These are phyloP conservation scores for Merops nubicus DNA, from an alignment of 2,113 vertebrate species.

Conservation along the genomic window DNA sequence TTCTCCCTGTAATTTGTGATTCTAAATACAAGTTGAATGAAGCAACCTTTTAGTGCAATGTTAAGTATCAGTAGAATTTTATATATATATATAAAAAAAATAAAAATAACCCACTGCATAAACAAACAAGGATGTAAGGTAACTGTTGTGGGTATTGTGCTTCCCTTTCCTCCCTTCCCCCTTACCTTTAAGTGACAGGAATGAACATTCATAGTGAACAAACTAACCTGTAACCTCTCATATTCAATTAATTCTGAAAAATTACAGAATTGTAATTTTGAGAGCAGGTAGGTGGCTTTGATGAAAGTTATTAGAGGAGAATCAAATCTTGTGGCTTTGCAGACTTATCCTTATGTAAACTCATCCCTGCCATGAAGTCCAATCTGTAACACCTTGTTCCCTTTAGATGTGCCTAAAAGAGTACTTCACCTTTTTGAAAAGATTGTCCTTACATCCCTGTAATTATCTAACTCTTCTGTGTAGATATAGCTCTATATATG, in stretches of 20 bases:
- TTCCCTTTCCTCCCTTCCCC: constrained; percentile 6
- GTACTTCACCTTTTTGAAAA: constrained; percentile 27
- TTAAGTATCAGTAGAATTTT: constrained; percentile 61
- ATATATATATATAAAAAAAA: neutral
- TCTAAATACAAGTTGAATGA: constrained; percentile 61
- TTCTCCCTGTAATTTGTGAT: constrained; percentile 48
- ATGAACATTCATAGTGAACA: constrained; percentile 11
- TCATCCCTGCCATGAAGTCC: constrained; percentile 15
- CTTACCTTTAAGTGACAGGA: constrained; percentile 8
- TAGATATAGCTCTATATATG: constrained; percentile 39
- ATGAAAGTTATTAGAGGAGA: neutral
- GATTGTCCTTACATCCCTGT: constrained; percentile 60
- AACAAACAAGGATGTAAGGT: constrained; percentile 62
- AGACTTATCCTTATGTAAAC: neutral
- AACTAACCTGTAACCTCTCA: neutral
- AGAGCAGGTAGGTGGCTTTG: neutral
- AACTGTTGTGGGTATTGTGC: neutral
- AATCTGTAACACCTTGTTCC: neutral
- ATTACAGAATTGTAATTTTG: neutral
- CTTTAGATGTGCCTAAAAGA: neutral
- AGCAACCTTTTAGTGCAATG: constrained; percentile 66
- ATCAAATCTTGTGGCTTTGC: constrained; percentile 1
- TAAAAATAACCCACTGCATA: constrained; percentile 44
- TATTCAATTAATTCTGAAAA: neutral
- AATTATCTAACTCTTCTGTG: constrained; percentile 27